Evolutionary conservation across 2,797 vertebrate species (phyloP).

Genomic region (Natrix natrix): DNA sequence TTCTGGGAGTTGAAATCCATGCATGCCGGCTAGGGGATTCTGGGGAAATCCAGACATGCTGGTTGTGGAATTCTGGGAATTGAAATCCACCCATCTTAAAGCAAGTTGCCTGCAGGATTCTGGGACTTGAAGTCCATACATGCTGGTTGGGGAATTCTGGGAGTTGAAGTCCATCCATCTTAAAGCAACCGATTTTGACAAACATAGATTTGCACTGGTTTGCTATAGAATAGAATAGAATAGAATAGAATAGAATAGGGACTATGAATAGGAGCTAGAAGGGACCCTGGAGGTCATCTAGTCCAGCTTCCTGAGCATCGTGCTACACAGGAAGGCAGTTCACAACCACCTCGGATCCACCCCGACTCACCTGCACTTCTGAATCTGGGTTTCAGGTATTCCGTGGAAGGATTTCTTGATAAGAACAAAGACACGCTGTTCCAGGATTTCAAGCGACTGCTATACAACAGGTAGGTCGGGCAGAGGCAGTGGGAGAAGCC

Average conservation of each 20-base stretch:
- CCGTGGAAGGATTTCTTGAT: slow-evolving; percentile 88
- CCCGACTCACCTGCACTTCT: not conserved
- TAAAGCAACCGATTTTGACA: not conserved
- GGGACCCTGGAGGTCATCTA: no score
- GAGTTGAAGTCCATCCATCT: not conserved
- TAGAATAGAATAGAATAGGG: no score
- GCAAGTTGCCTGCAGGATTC: rapidly evolving
- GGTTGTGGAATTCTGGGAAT: not conserved
- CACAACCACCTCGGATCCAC: not conserved
- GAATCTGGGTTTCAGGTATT: slow-evolving; percentile 77
- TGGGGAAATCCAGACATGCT: no score
- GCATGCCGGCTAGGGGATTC: no score
- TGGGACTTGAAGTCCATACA: not conserved
- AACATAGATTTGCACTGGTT: not conserved
- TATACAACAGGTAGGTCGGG: slow-evolving; percentile 76
- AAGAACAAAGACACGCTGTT: slow-evolving; percentile 94
- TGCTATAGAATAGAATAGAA: no score
- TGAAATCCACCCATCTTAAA: not conserved
- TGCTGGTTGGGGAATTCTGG: not conserved
- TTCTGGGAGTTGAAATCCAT: not conserved
- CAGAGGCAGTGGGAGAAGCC: rapidly evolving
- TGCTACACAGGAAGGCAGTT: no score
- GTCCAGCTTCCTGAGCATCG: no score
- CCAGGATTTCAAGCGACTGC: slow-evolving; percentile 91
- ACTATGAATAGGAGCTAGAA: no score